These are phyloP conservation scores for Epicauta chinensis DNA, from an alignment of 1,140 invertebrate species.

Conservation along the genomic window DNA sequence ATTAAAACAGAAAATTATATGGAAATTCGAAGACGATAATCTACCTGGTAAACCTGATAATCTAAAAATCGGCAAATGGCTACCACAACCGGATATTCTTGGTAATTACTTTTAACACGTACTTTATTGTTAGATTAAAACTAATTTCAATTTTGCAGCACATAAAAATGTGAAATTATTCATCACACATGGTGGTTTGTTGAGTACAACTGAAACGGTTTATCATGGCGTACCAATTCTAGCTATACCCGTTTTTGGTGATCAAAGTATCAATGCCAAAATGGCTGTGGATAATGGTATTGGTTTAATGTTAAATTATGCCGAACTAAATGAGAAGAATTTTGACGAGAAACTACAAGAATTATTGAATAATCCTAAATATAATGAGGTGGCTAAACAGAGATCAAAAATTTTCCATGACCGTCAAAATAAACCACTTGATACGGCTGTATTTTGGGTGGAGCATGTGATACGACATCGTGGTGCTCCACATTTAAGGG, in stretches of 20 bases:
- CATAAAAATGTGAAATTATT: slow-evolving; percentile 48
- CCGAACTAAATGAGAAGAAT: slow-evolving; percentile 32
- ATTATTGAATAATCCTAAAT: slow-evolving; percentile 33
- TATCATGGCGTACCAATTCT: slow-evolving; percentile 48
- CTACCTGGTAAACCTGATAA: slow-evolving; percentile 51
- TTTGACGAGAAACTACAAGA: slow-evolving; percentile 27
- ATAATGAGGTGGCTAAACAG: slow-evolving; percentile 34
- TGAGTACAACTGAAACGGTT: slow-evolving; percentile 48
- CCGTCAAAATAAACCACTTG: slow-evolving; percentile 46
- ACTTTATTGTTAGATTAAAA: neutral
- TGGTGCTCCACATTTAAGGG: slow-evolving; percentile 54
- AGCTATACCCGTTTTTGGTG: slow-evolving; percentile 47
- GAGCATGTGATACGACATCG: slow-evolving; percentile 60
- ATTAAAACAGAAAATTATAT: slow-evolving; percentile 46
- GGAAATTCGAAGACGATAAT: slow-evolving; percentile 59
- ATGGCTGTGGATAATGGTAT: slow-evolving; percentile 38
- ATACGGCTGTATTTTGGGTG: slow-evolving; percentile 58
- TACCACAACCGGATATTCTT: slow-evolving; percentile 64
- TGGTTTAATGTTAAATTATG: slow-evolving; percentile 31
- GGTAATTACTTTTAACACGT: slow-evolving; percentile 39
- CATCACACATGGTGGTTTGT: slow-evolving; percentile 51
- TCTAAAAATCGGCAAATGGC: slow-evolving; percentile 57
- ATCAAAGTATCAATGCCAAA: slow-evolving; percentile 47
- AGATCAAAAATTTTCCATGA: slow-evolving; percentile 48
- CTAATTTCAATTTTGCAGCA: slow-evolving; percentile 26